phyloP scores from a whole-genome alignment of 2,113 vertebrate species.

The Dendrocopos noguchii region DNA sequence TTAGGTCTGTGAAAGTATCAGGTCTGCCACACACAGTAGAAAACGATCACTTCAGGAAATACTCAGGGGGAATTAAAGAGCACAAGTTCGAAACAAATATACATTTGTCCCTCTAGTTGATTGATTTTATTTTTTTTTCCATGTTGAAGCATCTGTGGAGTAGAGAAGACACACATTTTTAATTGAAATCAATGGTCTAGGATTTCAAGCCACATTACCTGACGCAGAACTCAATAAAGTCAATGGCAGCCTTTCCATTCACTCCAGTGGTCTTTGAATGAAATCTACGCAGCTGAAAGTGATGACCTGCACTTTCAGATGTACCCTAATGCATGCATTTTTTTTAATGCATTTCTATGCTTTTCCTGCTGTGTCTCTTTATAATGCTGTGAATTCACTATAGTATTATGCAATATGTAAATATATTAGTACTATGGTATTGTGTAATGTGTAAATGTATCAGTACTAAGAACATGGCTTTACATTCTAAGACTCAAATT shows the following conservation, averaged over 20 bases:
- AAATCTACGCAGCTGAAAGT: not conserved
- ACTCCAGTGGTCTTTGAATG: not conserved
- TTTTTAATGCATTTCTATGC: not conserved
- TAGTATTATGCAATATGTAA: not conserved
- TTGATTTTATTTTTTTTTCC: not conserved
- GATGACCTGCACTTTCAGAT: not conserved
- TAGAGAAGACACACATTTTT: not conserved
- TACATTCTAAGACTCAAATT: not conserved
- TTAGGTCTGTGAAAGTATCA: not conserved
- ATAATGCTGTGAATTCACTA: not conserved
- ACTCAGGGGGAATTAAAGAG: not conserved
- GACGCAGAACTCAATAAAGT: not conserved
- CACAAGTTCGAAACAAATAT: not conserved
- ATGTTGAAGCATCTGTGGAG: not conserved
- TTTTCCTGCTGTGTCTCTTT: not conserved
- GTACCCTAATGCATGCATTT: not conserved
- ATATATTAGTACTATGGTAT: not conserved
- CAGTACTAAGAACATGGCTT: not conserved
- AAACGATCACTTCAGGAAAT: conserved; percentile 1
- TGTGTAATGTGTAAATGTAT: not conserved
- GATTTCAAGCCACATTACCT: not conserved
- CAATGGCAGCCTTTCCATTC: not conserved
- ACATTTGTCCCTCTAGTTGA: not conserved
- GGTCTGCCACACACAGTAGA: not conserved
- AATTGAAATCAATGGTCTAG: conserved; percentile 17